Evolutionary conservation across 1,140 invertebrate genomes (phyloP).

Genomic region (Drosophila willistoni): DNA sequence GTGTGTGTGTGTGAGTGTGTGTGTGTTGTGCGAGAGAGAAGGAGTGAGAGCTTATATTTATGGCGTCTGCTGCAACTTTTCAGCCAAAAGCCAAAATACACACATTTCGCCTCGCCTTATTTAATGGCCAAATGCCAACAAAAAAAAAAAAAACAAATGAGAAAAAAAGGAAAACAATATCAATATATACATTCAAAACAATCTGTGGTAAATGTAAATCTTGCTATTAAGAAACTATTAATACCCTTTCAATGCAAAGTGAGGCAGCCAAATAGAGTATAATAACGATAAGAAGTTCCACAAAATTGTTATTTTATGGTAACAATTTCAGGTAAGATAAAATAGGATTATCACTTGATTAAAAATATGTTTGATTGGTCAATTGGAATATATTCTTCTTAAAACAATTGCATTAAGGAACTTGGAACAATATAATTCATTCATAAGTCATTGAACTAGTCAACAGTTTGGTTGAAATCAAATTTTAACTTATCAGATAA

Average conservation of each 20-base stretch:
- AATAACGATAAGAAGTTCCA: no score
- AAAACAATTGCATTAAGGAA: no score
- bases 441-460: no score
- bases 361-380: no score
- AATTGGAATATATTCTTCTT: no score
- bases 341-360: no score
- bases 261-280: no score
- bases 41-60: conserved; percentile 58
- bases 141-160: conserved; percentile 54
- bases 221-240: neutral
- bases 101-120: conserved; percentile 48
- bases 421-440: no score
- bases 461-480: no score
- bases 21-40: conserved; percentile 17
- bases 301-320: no score
- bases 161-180: neutral
- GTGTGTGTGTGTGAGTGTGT: conserved; percentile 52
- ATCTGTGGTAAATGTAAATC: conserved; percentile 1
- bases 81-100: conserved; percentile 62
- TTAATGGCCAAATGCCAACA: conserved; percentile 71
- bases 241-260: neutral
- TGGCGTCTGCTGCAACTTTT: conserved; percentile 72
- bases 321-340: no score
- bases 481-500: no score
- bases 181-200: conserved; percentile 18